Conservation (phyloP, 2,113 vertebrate species). For the Nothoprocta perdicaria region DNA sequence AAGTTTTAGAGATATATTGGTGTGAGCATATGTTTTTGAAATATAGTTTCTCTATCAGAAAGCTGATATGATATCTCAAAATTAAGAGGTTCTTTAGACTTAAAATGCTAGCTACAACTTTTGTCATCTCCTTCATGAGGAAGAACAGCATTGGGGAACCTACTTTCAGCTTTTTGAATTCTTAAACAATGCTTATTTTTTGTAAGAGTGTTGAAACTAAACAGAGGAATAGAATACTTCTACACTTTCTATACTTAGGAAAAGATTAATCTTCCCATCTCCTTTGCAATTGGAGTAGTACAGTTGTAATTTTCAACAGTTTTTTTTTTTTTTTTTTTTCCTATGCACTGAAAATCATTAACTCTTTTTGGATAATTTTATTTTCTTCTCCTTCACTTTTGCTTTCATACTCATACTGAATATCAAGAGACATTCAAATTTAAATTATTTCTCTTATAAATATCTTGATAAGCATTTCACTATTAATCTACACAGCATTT, state of each 20-base stretch:
- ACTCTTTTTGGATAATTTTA: neutral
- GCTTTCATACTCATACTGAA: rapidly evolving
- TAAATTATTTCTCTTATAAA: neutral
- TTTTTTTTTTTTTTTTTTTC: neutral
- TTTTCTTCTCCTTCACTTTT: neutral
- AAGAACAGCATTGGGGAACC: neutral
- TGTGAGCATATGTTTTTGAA: neutral
- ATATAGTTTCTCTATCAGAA: neutral
- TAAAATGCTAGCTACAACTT: neutral
- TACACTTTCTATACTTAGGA: neutral
- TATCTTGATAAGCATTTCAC: neutral
- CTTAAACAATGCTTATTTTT: neutral
- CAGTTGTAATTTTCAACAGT: neutral
- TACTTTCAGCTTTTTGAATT: neutral
- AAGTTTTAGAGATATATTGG: neutral
- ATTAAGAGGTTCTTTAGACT: neutral
- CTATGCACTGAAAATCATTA: neutral
- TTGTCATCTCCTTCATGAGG: neutral
- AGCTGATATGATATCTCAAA: neutral
- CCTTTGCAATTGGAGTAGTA: neutral
- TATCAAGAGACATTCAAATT: neutral
- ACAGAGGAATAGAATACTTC: neutral
- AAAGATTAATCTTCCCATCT: neutral
- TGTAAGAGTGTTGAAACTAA: neutral
- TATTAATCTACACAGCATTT: neutral